These are phyloP conservation scores for Hirundichthys speculiger DNA, from an alignment of 2,113 vertebrate genomes.

Conservation along the genomic window DNA sequence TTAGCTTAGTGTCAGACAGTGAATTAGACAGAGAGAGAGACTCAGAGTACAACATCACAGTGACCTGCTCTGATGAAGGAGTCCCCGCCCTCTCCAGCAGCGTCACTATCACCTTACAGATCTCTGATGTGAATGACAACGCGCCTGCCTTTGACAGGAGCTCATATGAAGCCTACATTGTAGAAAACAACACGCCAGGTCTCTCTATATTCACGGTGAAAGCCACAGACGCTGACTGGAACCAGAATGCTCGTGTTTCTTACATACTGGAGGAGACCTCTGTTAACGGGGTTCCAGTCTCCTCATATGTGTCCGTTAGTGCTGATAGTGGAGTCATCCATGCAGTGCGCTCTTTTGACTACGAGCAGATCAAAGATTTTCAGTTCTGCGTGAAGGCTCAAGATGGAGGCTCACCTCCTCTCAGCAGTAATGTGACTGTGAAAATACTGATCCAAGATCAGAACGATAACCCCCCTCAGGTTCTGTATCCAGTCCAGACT, in stretches of 20 bases:
- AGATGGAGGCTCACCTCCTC: too few relatives aligned
- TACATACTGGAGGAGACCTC: slow-evolving; percentile 49
- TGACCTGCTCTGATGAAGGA: slow-evolving; percentile 32
- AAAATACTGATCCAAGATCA: too few relatives aligned
- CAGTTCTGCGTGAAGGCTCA: too few relatives aligned
- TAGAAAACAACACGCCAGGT: neutral
- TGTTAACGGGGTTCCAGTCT: slow-evolving; percentile 35
- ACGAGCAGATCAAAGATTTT: too few relatives aligned
- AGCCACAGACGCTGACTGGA: slow-evolving; percentile 45
- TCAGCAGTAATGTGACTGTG: too few relatives aligned
- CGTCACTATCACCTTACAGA: slow-evolving; percentile 25
- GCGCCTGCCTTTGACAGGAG: slow-evolving; percentile 31
- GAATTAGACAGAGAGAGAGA: slow-evolving; percentile 48
- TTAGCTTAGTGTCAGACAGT: slow-evolving; percentile 56
- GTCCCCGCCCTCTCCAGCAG: slow-evolving; percentile 50
- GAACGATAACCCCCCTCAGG: too few relatives aligned
- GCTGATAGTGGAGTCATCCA: slow-evolving; percentile 50
- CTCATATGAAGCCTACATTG: slow-evolving; percentile 26
- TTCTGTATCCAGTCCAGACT: too few relatives aligned
- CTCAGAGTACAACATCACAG: slow-evolving; percentile 28
- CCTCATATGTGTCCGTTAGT: slow-evolving; percentile 25
- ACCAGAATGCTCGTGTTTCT: slow-evolving; percentile 35
- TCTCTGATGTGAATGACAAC: slow-evolving; percentile 46
- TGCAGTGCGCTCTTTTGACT: slow-evolving; percentile 44
- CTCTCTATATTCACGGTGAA: slow-evolving; percentile 23